Evolutionary conservation across 2,888 invertebrate genomes (phyloP), one percentile per base, ranked within the genome.

Genomic region (Melipona bicolor): DNA sequence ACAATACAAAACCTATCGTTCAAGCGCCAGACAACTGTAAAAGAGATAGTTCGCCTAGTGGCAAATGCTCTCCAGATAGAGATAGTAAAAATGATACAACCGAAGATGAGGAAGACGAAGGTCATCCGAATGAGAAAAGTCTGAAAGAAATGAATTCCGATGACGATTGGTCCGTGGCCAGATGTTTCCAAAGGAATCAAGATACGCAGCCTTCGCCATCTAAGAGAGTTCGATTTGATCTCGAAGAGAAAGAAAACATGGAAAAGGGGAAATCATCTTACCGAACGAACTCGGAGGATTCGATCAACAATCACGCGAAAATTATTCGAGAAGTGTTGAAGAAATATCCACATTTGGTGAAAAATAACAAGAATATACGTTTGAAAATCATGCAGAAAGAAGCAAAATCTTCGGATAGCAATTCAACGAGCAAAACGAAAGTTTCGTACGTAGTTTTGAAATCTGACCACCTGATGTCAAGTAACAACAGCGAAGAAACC

Each of bases 261-360:
- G 94, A 95, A 68, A 94, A 95, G 59, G 93, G 94, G 17, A 90
- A 79, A 84, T 89, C 87, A 52, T 81, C 84, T 52, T 79, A 87
- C 50, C 85, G 75, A 4, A 72, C 80, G 5, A 92, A 90, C 78
- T 74, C 92, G 4, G 88, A 93, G 0, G 93, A 93, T 4, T 91
- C 94, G 50, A 90, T 94, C 3, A 93, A 93, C 59, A 97, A 97
- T 94, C 98, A 98, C 95, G 97, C 98, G 0, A 98, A 97, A 95
- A 97, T 98, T 74, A 98, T 98, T 79, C 97, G 97, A 83, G 98
- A 98, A 95, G 97, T 98, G 0, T 94, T 98, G 59, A 98, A 98
- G 89, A 98, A 98, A 93, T 98, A 98, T 95, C 98, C 98, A 0
- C 97, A 98, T 94, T 95, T 98, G 83, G 97, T 98, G 0, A 97